Base-by-base conservation (phyloP, 2,888 invertebrate genomes). In the Thyatira batis region DNA sequence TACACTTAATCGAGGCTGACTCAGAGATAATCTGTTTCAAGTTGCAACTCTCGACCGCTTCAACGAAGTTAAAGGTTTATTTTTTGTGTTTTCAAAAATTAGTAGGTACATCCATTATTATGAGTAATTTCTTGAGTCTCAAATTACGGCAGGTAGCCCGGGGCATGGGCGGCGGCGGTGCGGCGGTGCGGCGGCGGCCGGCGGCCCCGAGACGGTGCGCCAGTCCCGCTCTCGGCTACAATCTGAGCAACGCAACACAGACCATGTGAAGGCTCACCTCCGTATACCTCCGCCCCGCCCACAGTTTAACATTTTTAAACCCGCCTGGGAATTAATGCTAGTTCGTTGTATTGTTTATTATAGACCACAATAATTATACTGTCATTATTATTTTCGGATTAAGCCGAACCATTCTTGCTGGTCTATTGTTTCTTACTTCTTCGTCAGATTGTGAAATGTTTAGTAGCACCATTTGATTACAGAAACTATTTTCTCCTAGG, bases 91-190 rank as follows among this genome's bases (percentile, higher is more conserved):
- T 65, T 72, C 69, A 63, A 70, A 90, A 89, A 89, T 91, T 84
- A 87, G 83, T 84, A 84, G 86, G 82, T 84, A 81, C 85, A 84
- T 88, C 87, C 83, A 84, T 89, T 90, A 90, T 91, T 90, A 89
- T 85, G 87, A 89, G 88, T 87, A 90, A 92, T 90, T 90, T 87
- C 81, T 87, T 74, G 82, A 76, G 74, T 80, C 84, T 86, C 78
- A 89, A 89, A 91, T 91, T 88, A 89, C 82, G 74, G 87, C 90
- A 89, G 91, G 91, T 91, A 91, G 91, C 91, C 89, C 73, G 82
- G 76, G 89, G 90, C 88, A 23, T 17, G 17, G 39, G 39, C 39
- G 39, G 39, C 39, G 11, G 30, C 30, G 30, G 23, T 23, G 23
- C 6, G 23, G 23, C 23, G 23, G 23, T 6, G 23, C 23, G 23